These are phyloP conservation scores for Nothoprocta perdicaria DNA, from an alignment of 2,113 vertebrate genomes.

Conservation along the genomic window DNA sequence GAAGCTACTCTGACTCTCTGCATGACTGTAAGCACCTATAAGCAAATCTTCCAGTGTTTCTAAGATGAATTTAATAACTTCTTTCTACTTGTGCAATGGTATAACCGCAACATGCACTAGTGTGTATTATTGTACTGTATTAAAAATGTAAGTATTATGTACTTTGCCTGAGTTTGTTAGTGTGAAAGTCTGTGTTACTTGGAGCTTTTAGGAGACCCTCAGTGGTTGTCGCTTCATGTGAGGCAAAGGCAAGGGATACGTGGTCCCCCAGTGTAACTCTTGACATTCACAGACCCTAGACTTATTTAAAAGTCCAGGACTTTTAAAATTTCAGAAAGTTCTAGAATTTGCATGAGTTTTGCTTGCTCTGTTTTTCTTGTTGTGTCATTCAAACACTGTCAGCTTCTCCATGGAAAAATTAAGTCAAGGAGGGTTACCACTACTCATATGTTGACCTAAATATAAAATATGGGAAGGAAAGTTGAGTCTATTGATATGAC, in stretches of 20 bases:
- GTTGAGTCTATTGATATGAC: not conserved
- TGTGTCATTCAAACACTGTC: not conserved
- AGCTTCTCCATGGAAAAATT: not conserved
- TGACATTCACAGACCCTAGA: not conserved
- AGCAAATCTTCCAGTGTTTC: not conserved
- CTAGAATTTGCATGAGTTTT: not conserved
- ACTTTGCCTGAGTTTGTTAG: not conserved
- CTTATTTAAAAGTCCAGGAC: not conserved
- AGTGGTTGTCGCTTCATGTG: not conserved
- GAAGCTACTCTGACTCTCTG: not conserved
- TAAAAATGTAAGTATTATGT: not conserved
- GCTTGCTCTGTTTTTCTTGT: not conserved
- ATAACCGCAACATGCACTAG: not conserved
- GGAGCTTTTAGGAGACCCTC: not conserved
- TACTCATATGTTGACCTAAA: slow-evolving; percentile 41
- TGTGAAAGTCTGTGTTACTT: not conserved
- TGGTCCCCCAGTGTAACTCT: not conserved
- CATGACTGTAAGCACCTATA: not conserved
- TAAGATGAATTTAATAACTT: not conserved
- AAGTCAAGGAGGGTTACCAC: not conserved
- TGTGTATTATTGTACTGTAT: not conserved
- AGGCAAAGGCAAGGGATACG: not conserved
- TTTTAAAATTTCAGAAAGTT: not conserved
- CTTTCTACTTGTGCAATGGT: not conserved
- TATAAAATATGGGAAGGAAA: slow-evolving; percentile 47